These are phyloP conservation scores for Thera britannica DNA, from an alignment of 2,888 invertebrate species.

Conservation along the genomic window DNA sequence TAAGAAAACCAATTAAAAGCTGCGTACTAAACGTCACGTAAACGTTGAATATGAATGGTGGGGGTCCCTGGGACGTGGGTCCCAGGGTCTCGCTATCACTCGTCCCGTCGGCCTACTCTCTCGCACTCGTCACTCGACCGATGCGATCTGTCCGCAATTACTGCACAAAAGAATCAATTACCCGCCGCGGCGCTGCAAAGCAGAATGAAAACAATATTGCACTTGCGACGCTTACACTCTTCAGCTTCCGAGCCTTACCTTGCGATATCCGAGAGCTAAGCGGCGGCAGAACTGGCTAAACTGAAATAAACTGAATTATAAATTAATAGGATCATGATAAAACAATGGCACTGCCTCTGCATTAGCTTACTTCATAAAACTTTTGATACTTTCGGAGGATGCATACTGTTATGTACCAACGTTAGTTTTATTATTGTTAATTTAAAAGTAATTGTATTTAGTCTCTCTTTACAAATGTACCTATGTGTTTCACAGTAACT, in stretches of 20 bases:
- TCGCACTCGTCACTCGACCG: slow-evolving; percentile 32
- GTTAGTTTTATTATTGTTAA: no score
- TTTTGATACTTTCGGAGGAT: no score
- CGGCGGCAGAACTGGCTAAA: slow-evolving; percentile 46
- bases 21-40: slow-evolving; percentile 61
- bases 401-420: no score
- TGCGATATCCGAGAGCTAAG: slow-evolving; percentile 46
- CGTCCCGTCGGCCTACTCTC: neutral
- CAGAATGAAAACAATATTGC: slow-evolving; percentile 74
- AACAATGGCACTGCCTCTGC: no score
- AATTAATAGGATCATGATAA: no score
- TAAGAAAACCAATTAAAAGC: slow-evolving; percentile 68
- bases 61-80: slow-evolving; percentile 33
- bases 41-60: slow-evolving; percentile 66
- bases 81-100: slow-evolving; percentile 44
- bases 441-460: no score
- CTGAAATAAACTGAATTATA: neutral
- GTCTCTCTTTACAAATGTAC: no score
- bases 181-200: slow-evolving; percentile 53
- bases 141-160: slow-evolving; percentile 74
- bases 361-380: no score
- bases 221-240: slow-evolving; percentile 69
- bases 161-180: slow-evolving; percentile 81
- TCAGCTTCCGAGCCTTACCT: slow-evolving; percentile 67
- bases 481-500: no score